These are phyloP conservation scores for Eptesicus fuscus DNA, from an alignment of 2,113 vertebrate genomes.

Conservation along the genomic window DNA sequence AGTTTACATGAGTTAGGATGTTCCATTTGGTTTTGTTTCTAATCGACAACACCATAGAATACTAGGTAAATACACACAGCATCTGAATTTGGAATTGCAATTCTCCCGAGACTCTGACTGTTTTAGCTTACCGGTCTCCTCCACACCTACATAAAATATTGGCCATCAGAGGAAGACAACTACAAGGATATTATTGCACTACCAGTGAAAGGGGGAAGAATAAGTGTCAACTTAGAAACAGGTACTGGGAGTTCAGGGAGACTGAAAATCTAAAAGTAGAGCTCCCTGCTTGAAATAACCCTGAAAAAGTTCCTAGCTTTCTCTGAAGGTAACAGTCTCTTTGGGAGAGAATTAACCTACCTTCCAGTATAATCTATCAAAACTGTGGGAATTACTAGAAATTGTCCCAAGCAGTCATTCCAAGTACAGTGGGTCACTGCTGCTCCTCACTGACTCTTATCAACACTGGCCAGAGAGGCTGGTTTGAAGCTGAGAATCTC, in stretches of 20 bases:
- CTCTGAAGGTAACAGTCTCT: neutral
- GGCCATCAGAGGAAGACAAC: neutral
- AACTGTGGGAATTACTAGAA: neutral
- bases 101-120: neutral
- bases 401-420: neutral
- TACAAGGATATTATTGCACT: neutral
- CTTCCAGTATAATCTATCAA: neutral
- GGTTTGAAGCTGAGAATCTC: neutral
- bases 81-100: neutral
- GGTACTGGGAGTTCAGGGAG: neutral
- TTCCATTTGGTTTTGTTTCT: neutral
- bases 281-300: neutral
- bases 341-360: neutral
- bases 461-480: neutral
- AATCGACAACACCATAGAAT: neutral
- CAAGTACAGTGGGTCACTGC: neutral
- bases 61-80: neutral
- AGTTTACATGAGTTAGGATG: neutral
- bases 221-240: neutral
- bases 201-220: neutral
- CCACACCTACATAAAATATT: neutral
- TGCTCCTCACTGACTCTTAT: neutral
- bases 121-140: neutral
- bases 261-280: slow-evolving; percentile 7
- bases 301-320: slow-evolving; percentile 16